Evolutionary conservation across 2,797 vertebrate species (phyloP).

Genomic region (Cossypha heuglini): DNA sequence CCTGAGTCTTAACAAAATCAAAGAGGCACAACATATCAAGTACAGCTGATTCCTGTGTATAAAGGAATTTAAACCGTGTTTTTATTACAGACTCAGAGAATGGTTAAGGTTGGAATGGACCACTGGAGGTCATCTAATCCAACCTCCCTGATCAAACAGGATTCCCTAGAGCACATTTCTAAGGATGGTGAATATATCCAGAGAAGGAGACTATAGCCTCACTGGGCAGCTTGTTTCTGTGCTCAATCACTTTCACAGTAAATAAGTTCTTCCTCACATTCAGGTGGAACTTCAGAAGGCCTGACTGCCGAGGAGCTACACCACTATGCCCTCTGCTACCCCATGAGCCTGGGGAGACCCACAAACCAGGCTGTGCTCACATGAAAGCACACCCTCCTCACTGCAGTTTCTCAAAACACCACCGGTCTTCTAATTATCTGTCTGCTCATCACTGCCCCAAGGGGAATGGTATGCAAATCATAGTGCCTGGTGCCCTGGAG

Average conservation of each 20-base stretch:
- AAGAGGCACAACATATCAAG: neutral
- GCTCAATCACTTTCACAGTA: neutral
- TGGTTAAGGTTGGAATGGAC: neutral
- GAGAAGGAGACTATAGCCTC: neutral
- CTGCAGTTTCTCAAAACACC: neutral
- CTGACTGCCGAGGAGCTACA: fast-evolving
- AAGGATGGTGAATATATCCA: neutral
- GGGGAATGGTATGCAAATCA: conserved; percentile 18
- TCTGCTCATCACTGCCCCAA: neutral
- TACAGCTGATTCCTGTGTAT: neutral
- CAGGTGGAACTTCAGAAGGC: neutral
- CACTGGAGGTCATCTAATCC: neutral
- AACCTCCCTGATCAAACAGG: neutral
- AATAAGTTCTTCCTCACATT: neutral
- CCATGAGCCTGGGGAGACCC: neutral
- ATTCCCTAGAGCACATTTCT: neutral
- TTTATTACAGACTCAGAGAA: neutral
- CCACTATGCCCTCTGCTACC: neutral
- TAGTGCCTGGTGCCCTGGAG: neutral
- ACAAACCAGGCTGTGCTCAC: neutral
- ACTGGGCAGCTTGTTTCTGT: neutral
- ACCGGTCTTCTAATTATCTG: conserved; percentile 1
- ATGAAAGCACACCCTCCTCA: neutral
- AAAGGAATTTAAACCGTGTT: neutral
- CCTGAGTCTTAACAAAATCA: neutral